These are phyloP conservation scores for Hylaeus volcanicus DNA, from an alignment of 1,140 invertebrate species.

Conservation along the genomic window DNA sequence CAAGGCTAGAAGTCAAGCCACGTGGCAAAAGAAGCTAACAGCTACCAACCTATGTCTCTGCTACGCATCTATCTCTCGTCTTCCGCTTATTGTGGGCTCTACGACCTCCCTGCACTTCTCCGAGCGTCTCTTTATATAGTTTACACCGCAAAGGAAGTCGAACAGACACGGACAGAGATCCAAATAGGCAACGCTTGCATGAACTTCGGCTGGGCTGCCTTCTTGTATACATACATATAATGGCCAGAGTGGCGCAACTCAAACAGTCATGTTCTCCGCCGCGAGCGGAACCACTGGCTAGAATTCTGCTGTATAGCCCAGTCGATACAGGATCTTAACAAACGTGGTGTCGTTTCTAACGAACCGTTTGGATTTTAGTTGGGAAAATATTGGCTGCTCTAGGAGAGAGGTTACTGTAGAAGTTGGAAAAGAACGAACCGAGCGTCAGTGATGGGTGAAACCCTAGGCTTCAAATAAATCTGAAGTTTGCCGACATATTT, in stretches of 20 bases:
- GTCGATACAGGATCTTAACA: no score
- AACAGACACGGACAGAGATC: constrained; percentile 57
- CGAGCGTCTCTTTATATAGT: constrained; percentile 25
- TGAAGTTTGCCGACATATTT: no score
- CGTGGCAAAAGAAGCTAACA: no score
- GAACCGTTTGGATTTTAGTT: no score
- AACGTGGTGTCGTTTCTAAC: no score
- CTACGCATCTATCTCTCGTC: constrained; percentile 24
- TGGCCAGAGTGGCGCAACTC: constrained; percentile 43
- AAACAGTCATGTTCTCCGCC: constrained; percentile 38
- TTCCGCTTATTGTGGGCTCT: constrained; percentile 12
- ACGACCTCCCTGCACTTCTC: constrained; percentile 4
- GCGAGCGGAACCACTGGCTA: constrained; percentile 22
- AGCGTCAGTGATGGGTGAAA: no score
- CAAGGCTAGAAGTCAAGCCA: no score
- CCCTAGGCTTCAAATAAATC: no score
- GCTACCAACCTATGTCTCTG: no score
- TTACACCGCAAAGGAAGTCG: constrained; percentile 53
- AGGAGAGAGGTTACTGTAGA: no score
- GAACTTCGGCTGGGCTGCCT: constrained; percentile 47
- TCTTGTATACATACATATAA: constrained; percentile 38
- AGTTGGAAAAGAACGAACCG: no score
- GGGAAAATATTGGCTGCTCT: no score
- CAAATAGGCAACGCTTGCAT: constrained; percentile 49
- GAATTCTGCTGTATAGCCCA: constrained; percentile 7